phyloP scores from a whole-genome alignment of 2,113 vertebrate species.

The Zosterops borbonicus region DNA sequence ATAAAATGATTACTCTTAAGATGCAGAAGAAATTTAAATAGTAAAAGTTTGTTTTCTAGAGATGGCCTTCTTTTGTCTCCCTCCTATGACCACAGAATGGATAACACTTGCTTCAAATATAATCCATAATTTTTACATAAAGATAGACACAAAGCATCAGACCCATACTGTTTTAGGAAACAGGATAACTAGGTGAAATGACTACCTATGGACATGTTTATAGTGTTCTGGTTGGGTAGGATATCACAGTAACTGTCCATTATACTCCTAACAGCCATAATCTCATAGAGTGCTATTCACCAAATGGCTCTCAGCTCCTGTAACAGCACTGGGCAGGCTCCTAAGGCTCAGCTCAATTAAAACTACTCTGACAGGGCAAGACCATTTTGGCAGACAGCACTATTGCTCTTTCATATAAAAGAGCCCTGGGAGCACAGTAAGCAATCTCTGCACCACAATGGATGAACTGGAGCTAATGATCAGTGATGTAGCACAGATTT shows the following conservation, averaged over 20 bases:
- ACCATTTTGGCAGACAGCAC: slow-evolving; percentile 41
- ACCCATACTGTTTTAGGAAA: neutral
- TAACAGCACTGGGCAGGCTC: slow-evolving; percentile 9
- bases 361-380: slow-evolving; percentile 50
- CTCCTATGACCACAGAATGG: neutral
- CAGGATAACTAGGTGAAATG: slow-evolving; percentile 8
- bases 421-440: slow-evolving; percentile 50
- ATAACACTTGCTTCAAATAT: neutral
- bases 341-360: slow-evolving; percentile 66
- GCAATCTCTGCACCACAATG: slow-evolving; percentile 39
- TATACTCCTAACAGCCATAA: slow-evolving; percentile 42
- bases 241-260: slow-evolving; percentile 52
- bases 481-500: slow-evolving; percentile 51
- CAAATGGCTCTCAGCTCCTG: neutral
- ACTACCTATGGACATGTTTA: neutral
- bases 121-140: slow-evolving; percentile 1
- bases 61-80: neutral
- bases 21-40: neutral
- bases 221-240: neutral
- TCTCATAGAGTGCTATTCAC: neutral
- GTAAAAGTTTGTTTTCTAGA: neutral
- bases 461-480: slow-evolving; percentile 59
- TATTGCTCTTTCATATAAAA: slow-evolving; percentile 56
- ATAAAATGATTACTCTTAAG: neutral
- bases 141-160: neutral